Conservation (phyloP, 1,140 invertebrate species). For the Papilio aristodemus region DNA sequence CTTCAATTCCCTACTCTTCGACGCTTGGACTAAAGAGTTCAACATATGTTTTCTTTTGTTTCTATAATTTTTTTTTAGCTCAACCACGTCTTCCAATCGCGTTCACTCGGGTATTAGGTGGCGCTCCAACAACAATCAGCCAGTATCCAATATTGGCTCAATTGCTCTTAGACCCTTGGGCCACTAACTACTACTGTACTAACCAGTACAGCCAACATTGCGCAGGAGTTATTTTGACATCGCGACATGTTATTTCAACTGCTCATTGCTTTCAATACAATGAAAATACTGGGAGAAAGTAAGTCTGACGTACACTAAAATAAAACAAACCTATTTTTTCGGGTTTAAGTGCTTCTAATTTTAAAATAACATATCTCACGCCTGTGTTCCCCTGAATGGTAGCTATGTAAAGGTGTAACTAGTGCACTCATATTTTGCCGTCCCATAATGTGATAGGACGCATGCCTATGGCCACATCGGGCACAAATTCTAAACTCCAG, state of each 20-base stretch:
- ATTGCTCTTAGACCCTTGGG: slow-evolving; percentile 64
- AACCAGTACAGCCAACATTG: slow-evolving; percentile 62
- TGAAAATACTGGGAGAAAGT: slow-evolving; percentile 58
- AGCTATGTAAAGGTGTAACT: no score
- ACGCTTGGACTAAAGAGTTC: no score
- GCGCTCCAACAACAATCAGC: slow-evolving; percentile 57
- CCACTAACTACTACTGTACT: slow-evolving; percentile 47
- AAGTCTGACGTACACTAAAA: slow-evolving; percentile 37
- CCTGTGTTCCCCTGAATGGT: no score
- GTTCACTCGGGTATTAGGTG: slow-evolving; percentile 57
- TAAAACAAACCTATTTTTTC: neutral
- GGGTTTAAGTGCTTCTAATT: neutral
- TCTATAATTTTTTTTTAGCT: slow-evolving; percentile 46
- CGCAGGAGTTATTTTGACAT: slow-evolving; percentile 68
- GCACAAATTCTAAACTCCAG: no score
- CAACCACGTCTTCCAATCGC: slow-evolving; percentile 43
- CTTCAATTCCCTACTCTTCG: no score
- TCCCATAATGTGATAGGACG: no score
- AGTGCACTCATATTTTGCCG: no score
- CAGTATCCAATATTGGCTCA: slow-evolving; percentile 67
- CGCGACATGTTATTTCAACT: slow-evolving; percentile 62
- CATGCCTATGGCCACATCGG: no score
- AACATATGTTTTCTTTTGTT: no score
- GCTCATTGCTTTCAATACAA: slow-evolving; percentile 71
- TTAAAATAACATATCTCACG: no score